A percentile compares a stretch with the other conserved stretches of the same genome.
These are phyloP conservation scores for Mirounga angustirostris DNA, from an alignment of 2,113 vertebrate species.

Conservation along the genomic window DNA sequence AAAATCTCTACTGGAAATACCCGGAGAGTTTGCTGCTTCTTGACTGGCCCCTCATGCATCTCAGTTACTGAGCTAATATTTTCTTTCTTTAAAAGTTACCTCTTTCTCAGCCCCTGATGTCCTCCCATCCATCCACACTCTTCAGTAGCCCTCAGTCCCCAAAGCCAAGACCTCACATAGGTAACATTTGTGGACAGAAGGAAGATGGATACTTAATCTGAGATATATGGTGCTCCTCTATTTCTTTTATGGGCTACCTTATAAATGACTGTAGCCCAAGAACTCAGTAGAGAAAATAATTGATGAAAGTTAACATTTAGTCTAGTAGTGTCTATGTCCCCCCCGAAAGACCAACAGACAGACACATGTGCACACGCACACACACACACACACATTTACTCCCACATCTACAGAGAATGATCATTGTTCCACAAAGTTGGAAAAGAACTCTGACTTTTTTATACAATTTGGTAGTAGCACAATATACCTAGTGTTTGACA, in stretches of 20 bases:
- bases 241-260: not conserved
- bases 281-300: not conserved
- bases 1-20: not conserved
- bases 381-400: not conserved
- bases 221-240: not conserved
- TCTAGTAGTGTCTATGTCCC: not conserved
- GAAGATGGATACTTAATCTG: no score
- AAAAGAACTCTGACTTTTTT: not conserved
- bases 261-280: not conserved
- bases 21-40: not conserved
- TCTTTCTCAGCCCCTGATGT: not conserved
- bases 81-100: not conserved
- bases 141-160: not conserved
- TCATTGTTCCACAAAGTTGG: not conserved
- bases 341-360: not conserved
- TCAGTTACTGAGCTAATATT: no score
- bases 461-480: not conserved
- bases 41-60: fast-evolving
- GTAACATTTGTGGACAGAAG: not conserved
- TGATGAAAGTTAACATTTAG: not conserved
- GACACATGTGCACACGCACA: not conserved
- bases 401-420: not conserved
- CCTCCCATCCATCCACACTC: not conserved
- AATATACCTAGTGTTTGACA: not conserved
- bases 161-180: not conserved